Conservation (phyloP, 2,113 vertebrate genomes). For the Embiotoca jacksoni region DNA sequence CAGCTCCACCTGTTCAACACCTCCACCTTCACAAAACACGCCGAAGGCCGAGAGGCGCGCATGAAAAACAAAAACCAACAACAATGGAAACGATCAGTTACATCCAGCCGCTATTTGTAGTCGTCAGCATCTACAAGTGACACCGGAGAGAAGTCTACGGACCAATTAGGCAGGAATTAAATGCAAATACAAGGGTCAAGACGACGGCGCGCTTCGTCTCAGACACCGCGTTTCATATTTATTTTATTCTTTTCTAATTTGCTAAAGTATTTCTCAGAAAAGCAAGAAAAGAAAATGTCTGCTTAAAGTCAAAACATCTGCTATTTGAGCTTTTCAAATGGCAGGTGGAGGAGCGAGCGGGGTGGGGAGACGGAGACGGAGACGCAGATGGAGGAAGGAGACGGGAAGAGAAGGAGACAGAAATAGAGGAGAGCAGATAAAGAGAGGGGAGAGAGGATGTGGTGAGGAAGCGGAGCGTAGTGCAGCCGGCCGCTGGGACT, state of each 20-base stretch:
- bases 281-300: conserved; percentile 2
- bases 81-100: not conserved
- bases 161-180: conserved; percentile 19
- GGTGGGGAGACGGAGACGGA: conserved; percentile 29
- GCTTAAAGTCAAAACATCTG: conserved; percentile 54
- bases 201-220: not conserved
- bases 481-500: conserved; percentile 74
- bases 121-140: not conserved
- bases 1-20: conserved; percentile 51
- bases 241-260: conserved; percentile 31
- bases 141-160: not conserved
- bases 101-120: conserved; percentile 15
- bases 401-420: conserved; percentile 52
- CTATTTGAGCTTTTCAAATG: conserved; percentile 47
- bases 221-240: not conserved
- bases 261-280: conserved; percentile 12
- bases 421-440: conserved; percentile 60
- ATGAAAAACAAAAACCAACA: not conserved
- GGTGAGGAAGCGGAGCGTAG: conserved; percentile 72
- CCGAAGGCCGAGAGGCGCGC: not conserved
- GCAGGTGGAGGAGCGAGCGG: conserved; percentile 50
- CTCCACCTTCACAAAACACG: conserved; percentile 35
- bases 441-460: conserved; percentile 65
- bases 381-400: conserved; percentile 45
- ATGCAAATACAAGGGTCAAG: conserved; percentile 14